Evolutionary conservation across 2,113 vertebrate genomes (phyloP).

Genomic region (Dicerorhinus sumatrensis): DNA sequence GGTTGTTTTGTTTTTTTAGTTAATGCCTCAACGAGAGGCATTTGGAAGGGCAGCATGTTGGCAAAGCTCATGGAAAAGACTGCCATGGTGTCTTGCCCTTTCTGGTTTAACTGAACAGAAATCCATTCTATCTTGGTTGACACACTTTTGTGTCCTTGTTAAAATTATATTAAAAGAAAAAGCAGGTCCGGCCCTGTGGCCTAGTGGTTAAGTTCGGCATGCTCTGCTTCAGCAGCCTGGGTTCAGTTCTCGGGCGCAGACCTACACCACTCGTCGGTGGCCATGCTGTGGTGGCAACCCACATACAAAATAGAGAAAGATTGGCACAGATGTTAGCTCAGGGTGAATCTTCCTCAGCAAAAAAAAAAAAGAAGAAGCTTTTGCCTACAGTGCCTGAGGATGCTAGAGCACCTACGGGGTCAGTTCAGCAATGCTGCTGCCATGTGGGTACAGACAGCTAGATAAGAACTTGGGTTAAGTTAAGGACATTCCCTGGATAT

Average conservation of each 20-base stretch:
- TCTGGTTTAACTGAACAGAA: not conserved
- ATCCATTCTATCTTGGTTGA: not conserved
- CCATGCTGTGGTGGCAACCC: no score
- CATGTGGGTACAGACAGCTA: not conserved
- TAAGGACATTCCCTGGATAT: not conserved
- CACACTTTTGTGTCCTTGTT: not conserved
- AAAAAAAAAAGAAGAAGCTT: not conserved
- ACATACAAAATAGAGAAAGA: no score
- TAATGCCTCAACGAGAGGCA: not conserved
- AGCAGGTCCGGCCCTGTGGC: not conserved
- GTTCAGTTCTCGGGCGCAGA: no score
- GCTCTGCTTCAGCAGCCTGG: no score
- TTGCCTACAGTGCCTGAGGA: not conserved
- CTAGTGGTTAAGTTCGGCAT: not conserved
- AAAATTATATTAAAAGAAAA: not conserved
- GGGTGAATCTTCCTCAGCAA: no score
- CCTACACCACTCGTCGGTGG: no score
- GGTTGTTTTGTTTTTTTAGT: not conserved
- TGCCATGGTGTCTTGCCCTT: not conserved
- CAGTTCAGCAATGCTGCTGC: not conserved
- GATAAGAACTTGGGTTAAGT: not conserved
- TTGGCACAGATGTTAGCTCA: no score
- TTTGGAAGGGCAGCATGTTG: constrained; percentile 4
- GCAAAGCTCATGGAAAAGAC: not conserved
- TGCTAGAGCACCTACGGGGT: not conserved